Conservation (phyloP, 2,113 vertebrate genomes). For the Ptilonorhynchus violaceus region DNA sequence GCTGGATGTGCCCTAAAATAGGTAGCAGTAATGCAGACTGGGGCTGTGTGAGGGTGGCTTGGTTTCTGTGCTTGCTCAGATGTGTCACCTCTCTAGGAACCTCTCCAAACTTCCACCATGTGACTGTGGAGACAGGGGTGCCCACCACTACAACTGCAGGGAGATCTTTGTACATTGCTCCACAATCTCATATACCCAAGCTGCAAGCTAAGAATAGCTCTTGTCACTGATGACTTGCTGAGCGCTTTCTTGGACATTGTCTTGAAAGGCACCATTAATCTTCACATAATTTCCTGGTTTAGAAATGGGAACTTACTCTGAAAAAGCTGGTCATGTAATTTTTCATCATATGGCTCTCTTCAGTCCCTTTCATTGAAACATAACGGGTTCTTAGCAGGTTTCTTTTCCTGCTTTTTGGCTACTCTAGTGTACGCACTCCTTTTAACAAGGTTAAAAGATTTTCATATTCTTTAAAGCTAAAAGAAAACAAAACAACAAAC, state of each 20-base stretch:
- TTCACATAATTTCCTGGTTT: neutral
- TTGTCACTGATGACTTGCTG: neutral
- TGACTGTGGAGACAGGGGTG: neutral
- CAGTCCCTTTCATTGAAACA: neutral
- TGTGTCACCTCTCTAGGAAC: neutral
- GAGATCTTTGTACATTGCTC: neutral
- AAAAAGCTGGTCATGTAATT: neutral
- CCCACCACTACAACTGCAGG: neutral
- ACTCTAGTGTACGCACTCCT: neutral
- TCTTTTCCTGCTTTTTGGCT: neutral
- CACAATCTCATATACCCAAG: neutral
- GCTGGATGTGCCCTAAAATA: neutral
- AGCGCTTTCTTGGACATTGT: neutral
- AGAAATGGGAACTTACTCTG: neutral
- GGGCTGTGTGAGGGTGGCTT: neutral
- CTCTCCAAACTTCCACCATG: neutral
- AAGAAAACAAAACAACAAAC: neutral
- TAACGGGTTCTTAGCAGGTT: neutral
- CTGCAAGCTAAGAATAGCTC: neutral
- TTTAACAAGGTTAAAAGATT: neutral
- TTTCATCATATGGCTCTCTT: neutral
- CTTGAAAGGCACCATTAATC: neutral
- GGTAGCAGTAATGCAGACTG: neutral
- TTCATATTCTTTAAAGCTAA: neutral
- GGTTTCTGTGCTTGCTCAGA: neutral